Base-by-base conservation (phyloP, 2,797 vertebrate species). In the Crenuchus spilurus region DNA sequence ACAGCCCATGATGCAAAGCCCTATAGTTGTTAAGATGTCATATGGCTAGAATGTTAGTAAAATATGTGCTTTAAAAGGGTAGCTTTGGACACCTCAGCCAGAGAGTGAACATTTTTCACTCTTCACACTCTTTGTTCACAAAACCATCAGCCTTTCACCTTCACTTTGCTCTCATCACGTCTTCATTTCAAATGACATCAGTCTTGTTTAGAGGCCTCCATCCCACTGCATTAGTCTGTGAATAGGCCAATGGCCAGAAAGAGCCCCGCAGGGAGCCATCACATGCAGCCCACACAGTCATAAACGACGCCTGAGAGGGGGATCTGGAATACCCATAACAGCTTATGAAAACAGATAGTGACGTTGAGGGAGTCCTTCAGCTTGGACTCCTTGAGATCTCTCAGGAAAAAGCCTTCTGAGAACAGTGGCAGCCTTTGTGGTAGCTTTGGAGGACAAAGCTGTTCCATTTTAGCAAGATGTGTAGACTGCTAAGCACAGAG, bases 281-380 rank as follows among this genome's bases (percentile, higher is more conserved):
- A 72, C 28, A 60, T 28, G 11, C 44, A 26, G 46, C 48, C 61
- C 60, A 66, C 51, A 66, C 51, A 66, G 42, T 69, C 33, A 51
- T 73, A 67, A 74, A 67, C 10, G 44, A 64, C 57, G 54, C 46
- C 55, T 73, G 48, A 35, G 67, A 72, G 71, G 52, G 42, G 46
- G 75, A 48, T 63, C 42, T 49, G 33, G 70, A 77, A 71, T 71
- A 48, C 75, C 58, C 67, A 72, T 35, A 71, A 55, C 41, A 76
- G 52, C 41, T 66, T 61, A 52, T 33, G 48, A 60, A 70, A 81
- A 81, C 72, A 73, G 54, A 75, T 52, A 70, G 65, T 58, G 66
- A 54, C 55, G 35, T 77, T 67, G 18, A 77, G 26, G 58, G 42
- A 3, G 0, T 16, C 48, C 62, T 76, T 55, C 35, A 31, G 60